phyloP scores from a whole-genome alignment of 2,797 vertebrate species.

The Danio choprae region DNA sequence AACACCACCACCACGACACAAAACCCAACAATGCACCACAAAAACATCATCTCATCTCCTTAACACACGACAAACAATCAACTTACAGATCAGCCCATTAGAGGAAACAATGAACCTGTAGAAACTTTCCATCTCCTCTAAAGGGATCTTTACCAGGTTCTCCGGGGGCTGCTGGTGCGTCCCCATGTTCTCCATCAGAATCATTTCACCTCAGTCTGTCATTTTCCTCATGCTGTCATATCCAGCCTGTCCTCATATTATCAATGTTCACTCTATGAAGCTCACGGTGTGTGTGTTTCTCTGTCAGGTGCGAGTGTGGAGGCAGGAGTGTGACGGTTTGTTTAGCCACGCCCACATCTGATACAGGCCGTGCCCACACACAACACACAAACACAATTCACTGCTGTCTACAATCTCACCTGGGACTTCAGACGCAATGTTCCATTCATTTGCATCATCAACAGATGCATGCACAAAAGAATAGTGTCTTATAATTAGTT shows the following conservation, averaged over 20 bases:
- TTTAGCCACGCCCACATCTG: slow-evolving; percentile 35
- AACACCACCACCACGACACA: not conserved
- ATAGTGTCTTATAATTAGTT: no score
- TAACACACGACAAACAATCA: slow-evolving; percentile 1
- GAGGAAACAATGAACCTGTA: slow-evolving; percentile 75
- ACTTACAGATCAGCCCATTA: slow-evolving; percentile 79
- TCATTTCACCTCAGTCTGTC: slow-evolving; percentile 40
- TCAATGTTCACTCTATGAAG: slow-evolving; percentile 41
- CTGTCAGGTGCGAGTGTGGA: slow-evolving; percentile 62
- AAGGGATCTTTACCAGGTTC: slow-evolving; percentile 72
- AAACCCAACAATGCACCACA: not conserved
- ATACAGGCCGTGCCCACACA: slow-evolving; percentile 26
- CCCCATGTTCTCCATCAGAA: slow-evolving; percentile 48
- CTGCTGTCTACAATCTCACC: not conserved
- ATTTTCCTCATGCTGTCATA: slow-evolving; percentile 33
- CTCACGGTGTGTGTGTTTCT: slow-evolving; percentile 1
- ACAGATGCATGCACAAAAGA: not conserved
- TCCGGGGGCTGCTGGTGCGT: slow-evolving; percentile 66
- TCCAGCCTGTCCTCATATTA: slow-evolving; percentile 54
- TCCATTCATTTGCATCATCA: not conserved
- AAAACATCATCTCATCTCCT: not conserved
- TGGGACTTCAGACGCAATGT: not conserved
- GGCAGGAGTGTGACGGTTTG: slow-evolving; percentile 61
- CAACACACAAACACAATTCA: not conserved
- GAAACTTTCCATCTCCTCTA: slow-evolving; percentile 79